A percentile compares a stretch with the other conserved stretches of the same genome.
Evolutionary conservation across 1,140 invertebrate genomes (phyloP).

Genomic region (Heterodera schachtii): DNA sequence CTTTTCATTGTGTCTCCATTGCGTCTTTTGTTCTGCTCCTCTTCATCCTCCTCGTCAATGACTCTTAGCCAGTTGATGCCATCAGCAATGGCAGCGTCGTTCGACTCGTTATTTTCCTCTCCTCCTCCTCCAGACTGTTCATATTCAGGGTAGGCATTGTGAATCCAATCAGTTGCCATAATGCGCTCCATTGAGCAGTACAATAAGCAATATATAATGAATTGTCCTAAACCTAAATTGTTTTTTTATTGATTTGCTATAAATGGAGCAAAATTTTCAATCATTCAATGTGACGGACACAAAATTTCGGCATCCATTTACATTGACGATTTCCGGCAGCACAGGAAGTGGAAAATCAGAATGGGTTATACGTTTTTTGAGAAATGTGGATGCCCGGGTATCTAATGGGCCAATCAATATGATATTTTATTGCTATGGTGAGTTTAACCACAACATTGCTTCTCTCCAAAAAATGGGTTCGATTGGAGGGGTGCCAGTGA

Average conservation of each 20-base stretch:
- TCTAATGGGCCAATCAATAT: background rate
- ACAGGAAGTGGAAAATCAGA: constrained; percentile 40
- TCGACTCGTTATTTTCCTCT: background rate
- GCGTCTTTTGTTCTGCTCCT: no score
- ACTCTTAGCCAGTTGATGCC: background rate
- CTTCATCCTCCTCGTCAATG: background rate
- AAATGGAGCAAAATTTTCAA: background rate
- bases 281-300: background rate
- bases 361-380: constrained; percentile 29
- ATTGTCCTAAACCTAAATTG: background rate
- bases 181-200: background rate
- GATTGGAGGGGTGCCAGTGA: background rate
- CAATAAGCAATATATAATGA: background rate
- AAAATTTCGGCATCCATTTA: constrained; percentile 37
- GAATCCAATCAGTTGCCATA: background rate
- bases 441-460: constrained; percentile 36
- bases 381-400: constrained; percentile 6
- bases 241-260: background rate
- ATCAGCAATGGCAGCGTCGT: no score
- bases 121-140: no score
- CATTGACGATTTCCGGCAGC: constrained; percentile 33
- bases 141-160: background rate
- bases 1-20: background rate
- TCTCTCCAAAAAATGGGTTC: background rate
- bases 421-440: constrained; percentile 37